Conservation (phyloP, 1,140 invertebrate species). For the Eriocheir sinensis region DNA sequence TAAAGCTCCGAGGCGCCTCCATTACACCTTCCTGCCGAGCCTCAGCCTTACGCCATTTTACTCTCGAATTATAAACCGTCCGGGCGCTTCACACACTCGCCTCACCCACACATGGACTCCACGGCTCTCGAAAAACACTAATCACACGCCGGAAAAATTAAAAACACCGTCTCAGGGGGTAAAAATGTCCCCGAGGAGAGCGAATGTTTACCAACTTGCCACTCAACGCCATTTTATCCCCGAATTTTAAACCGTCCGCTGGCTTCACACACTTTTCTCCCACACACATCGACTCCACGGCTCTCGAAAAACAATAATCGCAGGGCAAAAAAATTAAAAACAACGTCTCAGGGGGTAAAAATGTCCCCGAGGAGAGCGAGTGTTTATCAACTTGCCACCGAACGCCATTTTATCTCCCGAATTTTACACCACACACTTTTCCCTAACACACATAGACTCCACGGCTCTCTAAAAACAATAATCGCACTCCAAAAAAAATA, state of each 20-base stretch:
- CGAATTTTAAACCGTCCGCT: background rate
- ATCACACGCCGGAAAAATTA: background rate
- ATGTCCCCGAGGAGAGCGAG: too few species aligned
- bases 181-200: too few species aligned
- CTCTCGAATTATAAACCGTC: background rate
- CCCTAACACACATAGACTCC: too few species aligned
- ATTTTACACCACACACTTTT: constrained; percentile 30
- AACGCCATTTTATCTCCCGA: constrained; percentile 31
- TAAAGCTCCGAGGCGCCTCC: constrained; percentile 34
- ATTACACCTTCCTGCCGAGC: constrained; percentile 56
- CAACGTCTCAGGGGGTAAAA: too few species aligned
- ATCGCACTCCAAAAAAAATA: background rate
- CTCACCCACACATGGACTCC: too few species aligned
- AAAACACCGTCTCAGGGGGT: too few species aligned
- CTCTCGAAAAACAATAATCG: background rate
- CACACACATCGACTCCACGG: too few species aligned
- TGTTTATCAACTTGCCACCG: too few species aligned
- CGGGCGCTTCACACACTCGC: constrained; percentile 33
- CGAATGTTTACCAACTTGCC: too few species aligned
- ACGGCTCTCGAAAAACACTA: background rate
- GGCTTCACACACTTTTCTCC: constrained; percentile 20
- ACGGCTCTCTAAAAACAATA: background rate
- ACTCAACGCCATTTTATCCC: constrained; percentile 48
- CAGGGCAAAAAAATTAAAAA: background rate
- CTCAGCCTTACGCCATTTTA: constrained; percentile 51